A percentile compares a stretch with the other conserved stretches of the same genome.
phyloP scores from a whole-genome alignment of 2,113 vertebrate genomes.

The Pogonocichla stellata region DNA sequence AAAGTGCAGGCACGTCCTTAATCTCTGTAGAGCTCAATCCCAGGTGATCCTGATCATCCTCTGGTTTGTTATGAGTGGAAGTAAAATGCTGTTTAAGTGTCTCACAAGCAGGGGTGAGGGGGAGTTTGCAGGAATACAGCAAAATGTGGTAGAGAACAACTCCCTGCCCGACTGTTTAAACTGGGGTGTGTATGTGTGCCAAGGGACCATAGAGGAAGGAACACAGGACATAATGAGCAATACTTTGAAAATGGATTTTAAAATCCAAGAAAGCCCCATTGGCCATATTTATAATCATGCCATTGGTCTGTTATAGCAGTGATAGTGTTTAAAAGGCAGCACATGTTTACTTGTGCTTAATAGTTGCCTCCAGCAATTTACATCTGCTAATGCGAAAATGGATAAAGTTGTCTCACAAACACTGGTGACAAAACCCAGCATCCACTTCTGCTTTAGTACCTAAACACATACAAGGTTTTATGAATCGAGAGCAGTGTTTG shows the following conservation, averaged over 20 bases:
- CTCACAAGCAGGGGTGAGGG: neutral
- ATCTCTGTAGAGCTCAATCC: neutral
- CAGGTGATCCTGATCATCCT: neutral
- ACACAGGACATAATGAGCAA: neutral
- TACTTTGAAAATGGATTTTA: neutral
- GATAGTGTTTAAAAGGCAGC: neutral
- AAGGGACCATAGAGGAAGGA: neutral
- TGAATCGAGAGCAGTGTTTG: neutral
- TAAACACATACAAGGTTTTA: neutral
- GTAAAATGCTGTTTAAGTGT: neutral
- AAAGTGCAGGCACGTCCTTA: neutral
- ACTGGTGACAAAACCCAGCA: neutral
- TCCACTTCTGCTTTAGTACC: neutral
- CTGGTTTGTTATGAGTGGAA: neutral
- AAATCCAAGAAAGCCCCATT: neutral
- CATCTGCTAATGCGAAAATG: neutral
- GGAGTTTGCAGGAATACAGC: neutral
- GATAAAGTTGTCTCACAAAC: neutral
- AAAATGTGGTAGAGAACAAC: neutral
- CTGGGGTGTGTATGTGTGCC: neutral
- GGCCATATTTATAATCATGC: neutral
- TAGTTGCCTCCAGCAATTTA: constrained; percentile 17
- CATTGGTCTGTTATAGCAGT: neutral
- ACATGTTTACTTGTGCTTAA: neutral
- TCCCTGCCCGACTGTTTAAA: neutral